phyloP scores from a whole-genome alignment of 2,797 vertebrate species.

The Natrix natrix region DNA sequence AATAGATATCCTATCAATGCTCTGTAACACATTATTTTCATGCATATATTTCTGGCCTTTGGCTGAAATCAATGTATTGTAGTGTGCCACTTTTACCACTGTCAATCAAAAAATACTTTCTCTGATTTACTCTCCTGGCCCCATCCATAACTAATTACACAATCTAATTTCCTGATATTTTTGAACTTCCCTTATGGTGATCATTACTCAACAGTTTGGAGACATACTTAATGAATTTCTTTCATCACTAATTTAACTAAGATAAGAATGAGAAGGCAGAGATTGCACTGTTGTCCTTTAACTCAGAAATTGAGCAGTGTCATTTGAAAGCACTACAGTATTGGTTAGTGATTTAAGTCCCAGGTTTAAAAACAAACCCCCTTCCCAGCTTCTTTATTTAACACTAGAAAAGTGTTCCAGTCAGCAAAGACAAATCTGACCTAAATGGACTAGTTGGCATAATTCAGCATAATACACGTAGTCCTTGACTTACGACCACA shows the following conservation, averaged over 20 bases:
- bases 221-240: neutral
- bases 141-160: neutral
- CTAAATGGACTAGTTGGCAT: neutral
- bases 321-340: neutral
- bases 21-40: neutral
- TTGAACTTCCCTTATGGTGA: neutral
- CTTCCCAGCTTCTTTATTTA: neutral
- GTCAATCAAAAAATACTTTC: neutral
- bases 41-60: neutral
- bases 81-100: neutral
- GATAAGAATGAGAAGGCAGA: neutral
- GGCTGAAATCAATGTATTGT: neutral
- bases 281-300: slow-evolving; percentile 25
- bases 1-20: neutral
- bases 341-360: neutral
- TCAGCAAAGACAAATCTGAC: neutral
- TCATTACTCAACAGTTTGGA: neutral
- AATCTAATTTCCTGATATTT: neutral
- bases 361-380: neutral
- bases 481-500: no score
- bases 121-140: neutral
- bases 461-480: neutral
- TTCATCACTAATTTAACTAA: neutral
- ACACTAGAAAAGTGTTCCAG: neutral
- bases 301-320: neutral